Evolutionary conservation across 1,140 invertebrate genomes (phyloP), one percentile per base, ranked within the genome.

Genomic region (Popillia japonica): DNA sequence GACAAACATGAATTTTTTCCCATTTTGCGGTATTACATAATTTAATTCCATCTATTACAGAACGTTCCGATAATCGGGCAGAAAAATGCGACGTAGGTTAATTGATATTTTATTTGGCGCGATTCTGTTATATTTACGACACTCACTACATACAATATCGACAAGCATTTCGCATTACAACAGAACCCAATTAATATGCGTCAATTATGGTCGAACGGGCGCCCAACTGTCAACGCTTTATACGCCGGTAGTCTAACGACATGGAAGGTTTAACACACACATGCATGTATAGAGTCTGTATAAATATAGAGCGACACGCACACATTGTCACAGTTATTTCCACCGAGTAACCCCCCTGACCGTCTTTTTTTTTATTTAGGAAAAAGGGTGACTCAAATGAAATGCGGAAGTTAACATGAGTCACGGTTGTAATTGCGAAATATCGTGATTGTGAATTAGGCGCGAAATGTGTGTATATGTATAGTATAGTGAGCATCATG

Each of bases 341-440:
- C 61, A 68, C 9, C 61, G 17, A 17, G 8, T 20, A 22, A 14
- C 22, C 61, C 61, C 61, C 61, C 22, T 20, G 61, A 14, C 22
- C 61, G 61, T 7, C 44, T 48, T 10, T 2, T 14, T 14, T 10
- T 17, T 17, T 48, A 2, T 48, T 34, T 8, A 23, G 22, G 61
- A 22, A 23, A 34, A 68, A 34, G 61, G 61, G 61, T 68, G 61
- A 68, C 61, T 68, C 61, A 68, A 68, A 68, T 68, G 61, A 68
- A 68, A 68, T 68, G 61, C 61, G 61, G 61, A 68, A 68, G 61
- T 68, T 68, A 68, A 68, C 27, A 68, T 68, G 61, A 68, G 61
- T 68, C 61, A 68, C 22, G 22, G 61, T 68, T 34, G 61, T 68
- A 68, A 68, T 68, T 68, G 61, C 61, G 22, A 68, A 68, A 68